These are phyloP conservation scores for Eulemur macaco DNA, from an alignment of 2,113 vertebrate genomes.

Conservation along the genomic window DNA sequence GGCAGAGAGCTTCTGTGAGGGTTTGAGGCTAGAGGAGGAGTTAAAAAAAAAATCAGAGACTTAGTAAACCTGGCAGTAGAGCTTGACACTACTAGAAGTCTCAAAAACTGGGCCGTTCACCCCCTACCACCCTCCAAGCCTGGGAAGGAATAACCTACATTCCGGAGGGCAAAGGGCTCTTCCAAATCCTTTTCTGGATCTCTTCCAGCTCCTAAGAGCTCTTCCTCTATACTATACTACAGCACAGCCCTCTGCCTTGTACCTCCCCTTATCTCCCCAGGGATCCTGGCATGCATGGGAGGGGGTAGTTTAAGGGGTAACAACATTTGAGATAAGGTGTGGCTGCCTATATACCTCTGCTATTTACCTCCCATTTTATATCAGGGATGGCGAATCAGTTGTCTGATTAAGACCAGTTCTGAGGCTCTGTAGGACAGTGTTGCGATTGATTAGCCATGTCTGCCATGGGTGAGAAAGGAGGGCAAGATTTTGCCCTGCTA, in stretches of 20 bases:
- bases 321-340: neutral
- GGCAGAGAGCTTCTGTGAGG: neutral
- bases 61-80: neutral
- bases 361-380: conserved; percentile 8
- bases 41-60: neutral
- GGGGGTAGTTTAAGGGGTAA: neutral
- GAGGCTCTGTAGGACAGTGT: neutral
- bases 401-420: neutral
- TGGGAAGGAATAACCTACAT: neutral
- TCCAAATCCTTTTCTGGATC: conserved; percentile 3
- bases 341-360: neutral
- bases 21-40: neutral
- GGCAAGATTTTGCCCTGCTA: neutral
- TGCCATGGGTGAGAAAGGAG: neutral
- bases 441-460: neutral
- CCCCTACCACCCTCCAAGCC: neutral
- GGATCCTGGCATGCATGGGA: neutral
- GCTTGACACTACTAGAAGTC: neutral
- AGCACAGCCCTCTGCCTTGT: neutral
- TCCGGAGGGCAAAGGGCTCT: neutral
- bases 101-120: neutral
- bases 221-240: neutral
- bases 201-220: neutral
- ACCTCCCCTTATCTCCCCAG: neutral
- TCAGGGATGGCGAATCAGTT: neutral